Conservation (phyloP, 2,113 vertebrate species). For the Odobenus rosmarus region DNA sequence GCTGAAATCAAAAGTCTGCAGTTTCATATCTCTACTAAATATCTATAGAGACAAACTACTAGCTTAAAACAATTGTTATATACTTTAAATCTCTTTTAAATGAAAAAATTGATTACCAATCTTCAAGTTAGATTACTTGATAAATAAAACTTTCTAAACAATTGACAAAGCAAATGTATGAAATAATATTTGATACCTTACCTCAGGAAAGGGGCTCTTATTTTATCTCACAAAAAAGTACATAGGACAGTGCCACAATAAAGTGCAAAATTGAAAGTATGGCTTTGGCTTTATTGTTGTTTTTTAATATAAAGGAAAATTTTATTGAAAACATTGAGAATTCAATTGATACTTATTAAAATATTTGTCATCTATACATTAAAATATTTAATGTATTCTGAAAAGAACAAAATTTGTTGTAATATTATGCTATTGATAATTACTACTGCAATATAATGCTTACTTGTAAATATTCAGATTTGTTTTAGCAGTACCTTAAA, state of each 20-base stretch:
- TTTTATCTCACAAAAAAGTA: neutral
- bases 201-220: slow-evolving; percentile 20
- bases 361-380: slow-evolving; percentile 69
- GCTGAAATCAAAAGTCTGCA: neutral
- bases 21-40: neutral
- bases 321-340: slow-evolving; percentile 34
- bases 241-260: accelerated
- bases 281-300: neutral
- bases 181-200: slow-evolving; percentile 50
- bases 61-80: neutral
- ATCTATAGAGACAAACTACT: neutral
- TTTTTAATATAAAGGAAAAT: slow-evolving; percentile 42
- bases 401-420: slow-evolving; percentile 34
- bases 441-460: slow-evolving; percentile 12
- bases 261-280: neutral
- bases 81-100: neutral
- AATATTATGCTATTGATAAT: neutral
- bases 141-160: slow-evolving; percentile 29
- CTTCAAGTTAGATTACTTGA: neutral
- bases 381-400: slow-evolving; percentile 70
- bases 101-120: neutral
- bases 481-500: slow-evolving; percentile 42
- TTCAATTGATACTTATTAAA: slow-evolving; percentile 58
- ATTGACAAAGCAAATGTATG: neutral
- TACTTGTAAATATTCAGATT: slow-evolving; percentile 49